Percentiles rank a stretch among this genome's conserved stretches.
These are phyloP conservation scores for Plecotus auritus DNA, from an alignment of 2,113 vertebrate species.

Conservation along the genomic window DNA sequence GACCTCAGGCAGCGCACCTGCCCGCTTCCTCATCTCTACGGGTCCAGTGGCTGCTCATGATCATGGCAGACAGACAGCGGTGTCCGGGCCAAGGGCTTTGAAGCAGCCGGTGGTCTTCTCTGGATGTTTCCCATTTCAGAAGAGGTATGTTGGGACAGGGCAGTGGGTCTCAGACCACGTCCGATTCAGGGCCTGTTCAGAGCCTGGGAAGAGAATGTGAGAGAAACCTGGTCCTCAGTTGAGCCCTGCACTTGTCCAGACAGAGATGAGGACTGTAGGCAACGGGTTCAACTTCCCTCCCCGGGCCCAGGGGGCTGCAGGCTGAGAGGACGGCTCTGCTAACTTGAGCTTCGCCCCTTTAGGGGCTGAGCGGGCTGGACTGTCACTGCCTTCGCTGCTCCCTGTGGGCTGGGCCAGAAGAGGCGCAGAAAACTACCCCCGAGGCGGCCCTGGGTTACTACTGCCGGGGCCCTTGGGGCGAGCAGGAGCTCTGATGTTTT, in stretches of 20 bases:
- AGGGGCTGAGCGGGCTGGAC: fast-evolving
- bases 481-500: not conserved
- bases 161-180: not conserved
- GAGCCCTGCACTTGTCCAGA: fast-evolving
- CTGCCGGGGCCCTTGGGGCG: not conserved
- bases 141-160: not conserved
- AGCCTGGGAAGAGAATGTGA: not conserved
- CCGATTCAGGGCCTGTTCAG: not conserved
- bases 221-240: too few species aligned
- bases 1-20: not conserved
- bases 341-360: too few species aligned
- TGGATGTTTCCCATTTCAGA: not conserved
- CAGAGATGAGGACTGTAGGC: not conserved
- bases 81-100: not conserved
- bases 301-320: too few species aligned
- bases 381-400: fast-evolving
- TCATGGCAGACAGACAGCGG: fast-evolving
- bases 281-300: not conserved
- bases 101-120: not conserved
- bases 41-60: fast-evolving
- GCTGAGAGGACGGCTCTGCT: not conserved
- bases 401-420: not conserved
- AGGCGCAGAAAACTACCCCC: not conserved
- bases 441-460: not conserved
- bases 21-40: not conserved